Evolutionary conservation across 2,888 invertebrate genomes (phyloP).

Genomic region (Mesochorus sp.): DNA sequence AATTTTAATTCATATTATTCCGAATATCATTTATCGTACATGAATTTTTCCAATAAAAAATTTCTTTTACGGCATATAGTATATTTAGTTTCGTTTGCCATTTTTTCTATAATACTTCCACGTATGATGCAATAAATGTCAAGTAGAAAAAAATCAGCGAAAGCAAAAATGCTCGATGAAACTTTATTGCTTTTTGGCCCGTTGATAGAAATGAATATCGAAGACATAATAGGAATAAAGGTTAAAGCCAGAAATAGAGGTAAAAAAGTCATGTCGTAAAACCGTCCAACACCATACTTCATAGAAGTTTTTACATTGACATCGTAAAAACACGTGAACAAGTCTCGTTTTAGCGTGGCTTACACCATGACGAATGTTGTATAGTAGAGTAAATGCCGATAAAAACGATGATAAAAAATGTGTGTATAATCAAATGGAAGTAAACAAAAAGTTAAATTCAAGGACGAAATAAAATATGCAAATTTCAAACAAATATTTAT

Average conservation of each 20-base stretch:
- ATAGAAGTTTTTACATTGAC: constrained; percentile 38
- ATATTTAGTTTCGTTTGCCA: too few relatives aligned
- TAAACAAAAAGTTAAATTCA: not conserved
- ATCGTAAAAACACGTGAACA: constrained; percentile 48
- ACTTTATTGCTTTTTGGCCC: constrained; percentile 18
- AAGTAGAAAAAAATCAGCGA: not conserved
- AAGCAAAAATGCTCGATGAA: not conserved
- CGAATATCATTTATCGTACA: too few relatives aligned
- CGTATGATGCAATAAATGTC: too few relatives aligned
- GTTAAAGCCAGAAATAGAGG: not conserved
- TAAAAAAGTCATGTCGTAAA: constrained; percentile 16
- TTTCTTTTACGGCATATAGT: too few relatives aligned
- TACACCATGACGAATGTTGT: constrained; percentile 25
- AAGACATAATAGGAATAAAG: not conserved
- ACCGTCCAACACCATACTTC: constrained; percentile 39
- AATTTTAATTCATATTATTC: too few relatives aligned
- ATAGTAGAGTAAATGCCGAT: not conserved
- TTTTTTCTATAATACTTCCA: too few relatives aligned
- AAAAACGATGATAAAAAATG: not conserved
- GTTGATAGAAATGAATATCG: constrained; percentile 21
- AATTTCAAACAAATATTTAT: too few relatives aligned
- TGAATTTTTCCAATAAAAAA: too few relatives aligned
- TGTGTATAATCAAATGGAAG: not conserved
- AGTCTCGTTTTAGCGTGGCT: constrained; percentile 27
- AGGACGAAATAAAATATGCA: too few relatives aligned